A percentile compares a stretch with the other conserved stretches of the same genome.
Conservation (phyloP, 2,797 vertebrate genomes). For the Onychomys leucogaster region DNA sequence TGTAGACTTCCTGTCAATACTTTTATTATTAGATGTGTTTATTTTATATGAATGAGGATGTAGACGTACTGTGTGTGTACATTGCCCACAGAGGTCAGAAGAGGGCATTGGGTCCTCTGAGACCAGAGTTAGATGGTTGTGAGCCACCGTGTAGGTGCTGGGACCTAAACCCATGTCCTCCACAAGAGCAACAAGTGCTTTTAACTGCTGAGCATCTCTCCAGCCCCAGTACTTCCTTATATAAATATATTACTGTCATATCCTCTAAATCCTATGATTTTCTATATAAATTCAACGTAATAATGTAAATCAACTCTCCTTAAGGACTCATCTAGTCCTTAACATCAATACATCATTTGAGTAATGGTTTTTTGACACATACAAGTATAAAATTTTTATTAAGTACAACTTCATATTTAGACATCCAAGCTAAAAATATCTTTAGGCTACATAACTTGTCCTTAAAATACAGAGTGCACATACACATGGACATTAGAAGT, state of each 20-base stretch:
- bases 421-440: conserved; percentile 75
- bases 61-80: background rate
- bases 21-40: background rate
- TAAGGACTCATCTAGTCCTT: background rate
- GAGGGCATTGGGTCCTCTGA: background rate
- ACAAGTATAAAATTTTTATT: conserved; percentile 84
- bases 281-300: conserved; percentile 9
- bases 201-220: background rate
- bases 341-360: background rate
- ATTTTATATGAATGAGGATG: too few relatives aligned
- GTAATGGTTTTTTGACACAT: conserved; percentile 49
- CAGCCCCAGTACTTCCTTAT: conserved; percentile 16
- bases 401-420: conserved; percentile 84
- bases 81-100: background rate
- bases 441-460: conserved; percentile 75
- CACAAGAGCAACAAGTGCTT: background rate
- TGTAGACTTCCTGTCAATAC: background rate
- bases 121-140: background rate
- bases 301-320: conserved; percentile 45
- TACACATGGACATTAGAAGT: conserved; percentile 88
- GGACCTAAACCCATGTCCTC: background rate
- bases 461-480: conserved; percentile 66
- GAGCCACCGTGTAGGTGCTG: background rate
- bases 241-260: conserved; percentile 20
- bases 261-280: conserved; percentile 52